These are phyloP conservation scores for Meteorus sp. DNA, from an alignment of 1,140 invertebrate genomes.

Conservation along the genomic window DNA sequence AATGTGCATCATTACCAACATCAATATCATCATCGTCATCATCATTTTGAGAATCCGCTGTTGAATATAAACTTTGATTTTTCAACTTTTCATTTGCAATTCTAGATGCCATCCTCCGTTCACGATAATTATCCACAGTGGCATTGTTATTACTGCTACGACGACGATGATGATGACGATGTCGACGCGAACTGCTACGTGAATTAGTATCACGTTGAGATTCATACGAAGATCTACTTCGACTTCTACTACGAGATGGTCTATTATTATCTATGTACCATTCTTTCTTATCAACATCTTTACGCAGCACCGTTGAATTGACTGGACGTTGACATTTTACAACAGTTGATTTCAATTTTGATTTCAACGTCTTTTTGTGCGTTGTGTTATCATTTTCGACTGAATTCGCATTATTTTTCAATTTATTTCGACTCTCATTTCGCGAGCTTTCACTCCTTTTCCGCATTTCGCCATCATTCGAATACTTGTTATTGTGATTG, in stretches of 20 bases:
- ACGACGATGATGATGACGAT: no score
- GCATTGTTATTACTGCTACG: no score
- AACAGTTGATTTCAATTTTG: conserved; percentile 10
- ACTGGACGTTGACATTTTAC: conserved; percentile 9
- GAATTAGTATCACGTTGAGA: no score
- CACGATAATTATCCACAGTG: not conserved
- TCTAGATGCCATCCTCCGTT: not conserved
- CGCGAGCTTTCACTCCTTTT: not conserved
- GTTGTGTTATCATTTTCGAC: no score
- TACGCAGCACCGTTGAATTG: conserved; percentile 1
- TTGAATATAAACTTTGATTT: not conserved
- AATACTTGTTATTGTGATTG: not conserved
- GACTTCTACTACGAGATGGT: not conserved
- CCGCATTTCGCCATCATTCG: not conserved
- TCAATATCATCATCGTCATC: no score
- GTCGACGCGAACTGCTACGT: not conserved
- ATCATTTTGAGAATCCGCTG: not conserved
- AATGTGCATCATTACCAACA: no score
- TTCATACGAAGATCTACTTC: not conserved
- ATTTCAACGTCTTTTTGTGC: not conserved
- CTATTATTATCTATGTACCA: conserved; percentile 11
- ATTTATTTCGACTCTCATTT: not conserved
- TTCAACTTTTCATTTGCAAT: not conserved
- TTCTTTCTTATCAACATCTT: conserved; percentile 8
- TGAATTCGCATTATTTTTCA: not conserved